Base-by-base conservation (phyloP, 2,888 invertebrate genomes). In the Drosophila flavopinicola region DNA sequence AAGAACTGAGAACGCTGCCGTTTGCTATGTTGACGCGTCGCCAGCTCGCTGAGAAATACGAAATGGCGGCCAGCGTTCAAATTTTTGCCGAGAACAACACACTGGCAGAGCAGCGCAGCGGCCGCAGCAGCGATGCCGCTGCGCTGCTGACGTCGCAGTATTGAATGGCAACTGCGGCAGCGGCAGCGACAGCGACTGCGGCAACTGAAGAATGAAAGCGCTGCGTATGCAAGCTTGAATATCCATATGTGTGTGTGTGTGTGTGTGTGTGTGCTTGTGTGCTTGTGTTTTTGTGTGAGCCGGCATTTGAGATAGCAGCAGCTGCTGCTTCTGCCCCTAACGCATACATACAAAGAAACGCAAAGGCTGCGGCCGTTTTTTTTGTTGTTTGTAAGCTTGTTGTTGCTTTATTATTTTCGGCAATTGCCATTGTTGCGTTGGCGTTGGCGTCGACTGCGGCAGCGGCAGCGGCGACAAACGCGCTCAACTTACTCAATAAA, bases 401-500 rank as follows among this genome's bases (percentile, higher is more conserved):
- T 24, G 23, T 27, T 29, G 60, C 30, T 47, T 41, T 51, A 45
- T 66, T 59, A 47, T 77, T 73, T 77, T 77, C 67, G 78, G 72
- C 67, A 58, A 73, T 61, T 66, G 49, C 27, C 49, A 57, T 63
- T 69, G 71, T 49, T 54, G 71, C 59, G 52, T 67, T 73, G 66
- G 51, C 74, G 73, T 66, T 25, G 35, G 15, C 73, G 48, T 23
- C 42, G 39, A 33, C 70, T 41, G 6, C 29, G 24, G 24, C 49
- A 11, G 15, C 41, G 35, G 15, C 52, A 27, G 45, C 70, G 33
- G 32, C 61, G 56, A 48, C 84, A 33, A 60, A 42, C 66, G 41
- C 64, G 76, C 88, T 84, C 76, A 76, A 87, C 88, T 90, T 90
- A 89, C 88, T 90, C 88, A 89, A 89, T 89, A 89, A 83, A 85